These are phyloP conservation scores for Anthophora plumipes DNA, from an alignment of 2,888 invertebrate species.

Conservation along the genomic window DNA sequence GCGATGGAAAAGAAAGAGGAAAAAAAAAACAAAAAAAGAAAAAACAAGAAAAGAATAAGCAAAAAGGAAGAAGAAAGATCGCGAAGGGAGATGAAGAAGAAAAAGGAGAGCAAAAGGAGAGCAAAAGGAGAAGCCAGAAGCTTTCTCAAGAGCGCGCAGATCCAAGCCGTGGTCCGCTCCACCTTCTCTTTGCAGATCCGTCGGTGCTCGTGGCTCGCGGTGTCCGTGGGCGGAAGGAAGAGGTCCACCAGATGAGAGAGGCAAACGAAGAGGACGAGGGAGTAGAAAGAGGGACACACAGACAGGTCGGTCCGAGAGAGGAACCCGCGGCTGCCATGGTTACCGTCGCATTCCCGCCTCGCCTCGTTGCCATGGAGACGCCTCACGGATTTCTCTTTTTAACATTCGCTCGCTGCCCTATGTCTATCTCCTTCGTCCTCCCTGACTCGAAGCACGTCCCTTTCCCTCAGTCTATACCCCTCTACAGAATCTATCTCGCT, in stretches of 20 bases:
- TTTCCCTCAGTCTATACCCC: no score
- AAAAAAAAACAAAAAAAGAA: no score
- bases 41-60: no score
- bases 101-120: slow-evolving; percentile 22
- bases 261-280: slow-evolving; percentile 77
- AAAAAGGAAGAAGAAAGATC: slow-evolving; percentile 51
- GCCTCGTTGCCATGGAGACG: slow-evolving; percentile 87
- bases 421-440: slow-evolving; percentile 55
- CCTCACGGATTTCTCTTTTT: slow-evolving; percentile 70
- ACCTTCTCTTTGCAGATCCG: slow-evolving; percentile 63
- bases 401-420: slow-evolving; percentile 41
- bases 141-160: slow-evolving; percentile 54
- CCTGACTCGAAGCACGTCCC: slow-evolving; percentile 14
- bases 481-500: slow-evolving; percentile 16
- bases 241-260: slow-evolving; percentile 74
- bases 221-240: slow-evolving; percentile 82
- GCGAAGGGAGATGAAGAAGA: slow-evolving; percentile 32
- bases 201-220: slow-evolving; percentile 56
- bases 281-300: slow-evolving; percentile 78
- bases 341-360: slow-evolving; percentile 85
- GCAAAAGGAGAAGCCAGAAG: slow-evolving; percentile 42
- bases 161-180: slow-evolving; percentile 60
- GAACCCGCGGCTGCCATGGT: slow-evolving; percentile 84
- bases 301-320: slow-evolving; percentile 81
- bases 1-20: no score